Base-by-base conservation (phyloP, 1,140 invertebrate genomes). In the Drosophila hydei region DNA sequence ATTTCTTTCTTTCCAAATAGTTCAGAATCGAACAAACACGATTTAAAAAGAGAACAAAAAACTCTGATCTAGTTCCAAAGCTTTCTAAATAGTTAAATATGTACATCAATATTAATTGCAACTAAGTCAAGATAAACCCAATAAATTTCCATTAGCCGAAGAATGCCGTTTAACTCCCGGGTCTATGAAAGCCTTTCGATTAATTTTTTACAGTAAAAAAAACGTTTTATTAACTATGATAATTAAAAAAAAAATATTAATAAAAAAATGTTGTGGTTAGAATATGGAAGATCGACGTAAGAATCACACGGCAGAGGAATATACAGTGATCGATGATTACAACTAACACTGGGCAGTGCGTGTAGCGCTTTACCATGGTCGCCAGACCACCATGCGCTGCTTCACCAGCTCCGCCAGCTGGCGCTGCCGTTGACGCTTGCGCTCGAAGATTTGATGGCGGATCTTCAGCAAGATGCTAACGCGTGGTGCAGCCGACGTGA, bases 391-490 rank as follows among this genome's bases (percentile, higher is more conserved):
- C 45, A 89, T 36, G 12, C 79, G 72, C 25, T 76, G 75, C 33
- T 83, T 70, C 12, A 88, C 62, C 16, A 78, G 25, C 21, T 81
- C 75, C 12, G 67, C 76, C 60, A 83, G 18, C 30, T 90, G 77
- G 9, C 81, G 83, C 25, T 84, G 80, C 40, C 80, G 48, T 43
- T 84, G 77, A 1, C 89, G 74, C 48, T 91, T 90, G 0, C 89
- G 72, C 72, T 91, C 89, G 21, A 91, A 91, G 40, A 91, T 91
- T 67, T 91, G 89, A 40, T 84, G 73, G 16, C 89, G 89, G 25
- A 91, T 91, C 54, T 91, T 91, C 3, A 80, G 45, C 21, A 91
- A 62, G 52, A 91, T 91, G 70, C 81, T 80, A 48, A 90, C 89
- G 25, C 85, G 79, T 5, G 72, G 56, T 3, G 75, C 72, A 42